Percentiles rank a stretch among this genome's conserved stretches.
Conservation (phyloP, 2,113 vertebrate species). For the Hippoglossus stenolepis region DNA sequence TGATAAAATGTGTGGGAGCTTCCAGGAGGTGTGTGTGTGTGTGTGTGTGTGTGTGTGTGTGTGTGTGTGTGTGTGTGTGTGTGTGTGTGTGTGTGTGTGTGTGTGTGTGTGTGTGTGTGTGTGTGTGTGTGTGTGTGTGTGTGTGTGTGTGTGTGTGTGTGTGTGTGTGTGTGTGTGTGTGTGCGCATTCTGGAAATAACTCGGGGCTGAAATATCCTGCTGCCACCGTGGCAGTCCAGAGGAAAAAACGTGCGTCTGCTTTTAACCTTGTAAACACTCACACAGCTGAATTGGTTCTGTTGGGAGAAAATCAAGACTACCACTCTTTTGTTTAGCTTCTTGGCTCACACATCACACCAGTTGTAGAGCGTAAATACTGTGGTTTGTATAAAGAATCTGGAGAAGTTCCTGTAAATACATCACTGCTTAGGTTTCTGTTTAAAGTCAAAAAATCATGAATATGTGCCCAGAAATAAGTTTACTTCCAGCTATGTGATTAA, state of each 20-base stretch:
- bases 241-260: conserved; percentile 42
- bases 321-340: conserved; percentile 53
- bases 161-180: conserved; percentile 8
- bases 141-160: conserved; percentile 16
- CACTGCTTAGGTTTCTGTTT: neutral
- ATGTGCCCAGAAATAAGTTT: neutral
- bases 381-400: conserved; percentile 24
- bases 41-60: conserved; percentile 9
- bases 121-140: conserved; percentile 3
- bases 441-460: neutral
- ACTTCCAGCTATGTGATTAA: neutral
- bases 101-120: conserved; percentile 17
- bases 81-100: neutral
- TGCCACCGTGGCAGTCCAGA: conserved; percentile 70
- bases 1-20: conserved; percentile 42
- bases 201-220: conserved; percentile 66
- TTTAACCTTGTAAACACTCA: conserved; percentile 59
- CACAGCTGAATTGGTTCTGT: conserved; percentile 45
- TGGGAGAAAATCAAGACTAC: conserved; percentile 57
- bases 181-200: conserved; percentile 72
- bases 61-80: neutral
- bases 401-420: conserved; percentile 6
- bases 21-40: conserved; percentile 34
- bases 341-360: conserved; percentile 41
- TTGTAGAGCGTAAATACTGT: conserved; percentile 31